phyloP scores from a whole-genome alignment of 2,797 vertebrate genomes.

The Chaenodraco wilsoni region DNA sequence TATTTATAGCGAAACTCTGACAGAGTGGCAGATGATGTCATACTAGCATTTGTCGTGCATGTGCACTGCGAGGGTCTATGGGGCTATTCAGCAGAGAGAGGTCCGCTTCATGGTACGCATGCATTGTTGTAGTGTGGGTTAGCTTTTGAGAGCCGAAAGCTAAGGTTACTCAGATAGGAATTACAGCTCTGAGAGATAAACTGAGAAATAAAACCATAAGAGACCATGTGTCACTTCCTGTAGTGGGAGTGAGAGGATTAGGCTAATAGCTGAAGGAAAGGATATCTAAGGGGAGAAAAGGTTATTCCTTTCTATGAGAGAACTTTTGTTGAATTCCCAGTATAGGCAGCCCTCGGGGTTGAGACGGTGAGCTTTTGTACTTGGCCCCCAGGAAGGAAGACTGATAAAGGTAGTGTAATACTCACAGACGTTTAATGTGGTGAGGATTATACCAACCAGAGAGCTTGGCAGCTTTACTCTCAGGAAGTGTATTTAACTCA shows the following conservation, averaged over 20 bases:
- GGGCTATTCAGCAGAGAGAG: constrained; percentile 33
- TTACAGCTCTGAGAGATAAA: constrained; percentile 48
- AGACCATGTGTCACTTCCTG: constrained; percentile 52
- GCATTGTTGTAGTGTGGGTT: constrained; percentile 36
- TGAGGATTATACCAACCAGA: constrained; percentile 47
- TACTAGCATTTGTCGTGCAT: neutral
- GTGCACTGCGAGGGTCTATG: constrained; percentile 1
- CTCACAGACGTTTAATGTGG: constrained; percentile 39
- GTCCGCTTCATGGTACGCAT: constrained; percentile 12
- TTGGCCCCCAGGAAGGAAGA: constrained; percentile 22
- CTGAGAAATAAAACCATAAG: constrained; percentile 41
- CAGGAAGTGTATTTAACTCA: constrained; percentile 52
- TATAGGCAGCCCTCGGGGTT: constrained; percentile 4
- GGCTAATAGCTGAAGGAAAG: constrained; percentile 38
- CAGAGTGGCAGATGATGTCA: constrained; percentile 69
- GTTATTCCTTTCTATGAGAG: constrained; percentile 30
- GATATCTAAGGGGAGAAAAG: constrained; percentile 48
- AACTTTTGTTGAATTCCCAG: constrained; percentile 27
- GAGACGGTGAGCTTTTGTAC: constrained; percentile 50
- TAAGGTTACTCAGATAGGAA: constrained; percentile 43
- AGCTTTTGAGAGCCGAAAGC: constrained; percentile 37
- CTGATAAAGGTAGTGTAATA: constrained; percentile 48
- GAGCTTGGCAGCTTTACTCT: constrained; percentile 45
- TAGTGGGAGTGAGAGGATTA: constrained; percentile 46
- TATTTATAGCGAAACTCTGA: constrained; percentile 72